These are phyloP conservation scores for Theristicus caerulescens DNA, from an alignment of 2,113 vertebrate genomes.

Conservation along the genomic window DNA sequence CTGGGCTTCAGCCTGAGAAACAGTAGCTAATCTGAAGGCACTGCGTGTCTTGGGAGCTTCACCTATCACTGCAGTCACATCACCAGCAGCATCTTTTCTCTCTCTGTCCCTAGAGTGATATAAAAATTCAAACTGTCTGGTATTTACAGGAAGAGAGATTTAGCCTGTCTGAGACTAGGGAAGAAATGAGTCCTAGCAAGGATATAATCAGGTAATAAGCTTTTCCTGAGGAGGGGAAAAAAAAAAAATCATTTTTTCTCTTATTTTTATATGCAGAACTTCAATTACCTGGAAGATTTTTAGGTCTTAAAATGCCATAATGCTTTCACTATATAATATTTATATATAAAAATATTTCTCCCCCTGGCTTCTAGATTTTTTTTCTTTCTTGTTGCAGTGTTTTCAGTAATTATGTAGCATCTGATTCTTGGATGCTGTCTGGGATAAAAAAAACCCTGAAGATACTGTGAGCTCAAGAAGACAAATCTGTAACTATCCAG, in stretches of 20 bases:
- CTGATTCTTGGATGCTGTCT: not conserved
- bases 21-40: not conserved
- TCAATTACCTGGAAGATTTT: not conserved
- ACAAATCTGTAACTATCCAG: not conserved
- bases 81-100: not conserved
- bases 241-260: not conserved
- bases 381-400: not conserved
- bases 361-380: not conserved
- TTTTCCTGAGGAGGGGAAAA: not conserved
- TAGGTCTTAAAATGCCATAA: not conserved
- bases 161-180: not conserved
- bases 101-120: not conserved
- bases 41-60: not conserved
- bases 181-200: not conserved
- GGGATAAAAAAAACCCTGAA: not conserved
- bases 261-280: not conserved
- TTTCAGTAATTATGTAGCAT: not conserved
- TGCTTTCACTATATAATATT: not conserved
- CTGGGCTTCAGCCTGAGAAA: not conserved
- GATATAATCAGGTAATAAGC: not conserved
- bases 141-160: not conserved
- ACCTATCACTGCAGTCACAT: not conserved
- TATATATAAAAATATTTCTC: not conserved
- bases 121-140: not conserved
- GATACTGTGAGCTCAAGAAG: not conserved